A percentile compares a stretch with the other conserved stretches of the same genome.
Evolutionary conservation across 37 sponge, comb jelly and placozoan genomes (phyloP).

Genomic region (Theonella swinhoei): DNA sequence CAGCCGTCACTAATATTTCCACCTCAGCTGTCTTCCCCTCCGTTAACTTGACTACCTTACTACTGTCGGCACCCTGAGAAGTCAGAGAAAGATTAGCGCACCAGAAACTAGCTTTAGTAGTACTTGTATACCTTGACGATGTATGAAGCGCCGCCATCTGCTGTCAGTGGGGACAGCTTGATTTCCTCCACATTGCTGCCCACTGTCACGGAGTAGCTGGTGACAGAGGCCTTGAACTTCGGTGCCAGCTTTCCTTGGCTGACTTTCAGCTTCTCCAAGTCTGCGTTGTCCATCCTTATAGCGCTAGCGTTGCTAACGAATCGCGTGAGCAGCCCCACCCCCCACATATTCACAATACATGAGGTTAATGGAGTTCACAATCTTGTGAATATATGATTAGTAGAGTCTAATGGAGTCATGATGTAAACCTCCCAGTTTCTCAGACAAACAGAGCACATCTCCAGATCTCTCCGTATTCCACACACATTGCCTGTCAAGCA

Average conservation of each 20-base stretch:
- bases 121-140: constrained; percentile 82
- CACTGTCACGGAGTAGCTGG: constrained; percentile 76
- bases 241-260: constrained; percentile 89
- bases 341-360: too few species aligned
- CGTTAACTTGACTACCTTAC: constrained; percentile 63
- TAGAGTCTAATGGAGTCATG: too few species aligned
- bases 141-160: constrained; percentile 87
- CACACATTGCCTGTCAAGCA: too few species aligned
- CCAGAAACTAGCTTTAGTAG: too few species aligned
- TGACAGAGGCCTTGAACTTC: constrained; percentile 67
- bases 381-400: too few species aligned
- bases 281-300: constrained; percentile 93
- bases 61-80: constrained; percentile 63
- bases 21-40: constrained; percentile 74
- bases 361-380: too few species aligned
- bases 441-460: too few species aligned
- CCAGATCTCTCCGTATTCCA: too few species aligned
- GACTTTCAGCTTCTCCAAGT: constrained; percentile 82
- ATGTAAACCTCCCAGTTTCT: too few species aligned
- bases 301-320: too few species aligned
- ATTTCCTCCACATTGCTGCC: constrained; percentile 69
- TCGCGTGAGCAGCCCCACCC: not conserved
- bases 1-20: constrained; percentile 81
- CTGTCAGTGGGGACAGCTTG: constrained; percentile 75
- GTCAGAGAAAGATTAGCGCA: not conserved